Base-by-base conservation (phyloP, 2,113 vertebrate species). In the Rynchops niger region DNA sequence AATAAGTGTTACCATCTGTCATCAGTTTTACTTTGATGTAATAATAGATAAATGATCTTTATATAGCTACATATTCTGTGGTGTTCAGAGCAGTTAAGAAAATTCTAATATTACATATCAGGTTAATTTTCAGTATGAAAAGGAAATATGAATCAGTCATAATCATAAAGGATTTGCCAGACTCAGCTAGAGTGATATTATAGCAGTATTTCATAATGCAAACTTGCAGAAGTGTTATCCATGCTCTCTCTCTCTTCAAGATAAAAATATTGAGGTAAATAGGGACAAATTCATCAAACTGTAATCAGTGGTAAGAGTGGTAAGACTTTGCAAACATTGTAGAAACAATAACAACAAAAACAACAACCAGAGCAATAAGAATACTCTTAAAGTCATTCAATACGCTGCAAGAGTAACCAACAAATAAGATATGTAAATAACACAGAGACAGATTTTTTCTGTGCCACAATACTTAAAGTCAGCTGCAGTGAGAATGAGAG, bases 401-500 rank as follows among this genome's bases (percentile, higher is more conserved):
- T 47, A 42, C 16, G 27, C 21, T 42, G 11, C 14, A 65, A 77
- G 21, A 71, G 15, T 42, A 76, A 49, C 30, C 4, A 27, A 55
- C 6, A 55, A 29, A 29, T 32, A 1, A 36, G 45, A 23, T 12
- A 49, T 9, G 7, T 42, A 36, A 36, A 70, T 16, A 63, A 34
- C 27, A 27, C 27, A n/a, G 18, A 55, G 11, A 1, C 11, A 36
- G 22, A 45, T 36, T 12, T 61, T 50, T 90, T 63, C 43, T 63
- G 14, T 40, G 16, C 36, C 58, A 34, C 20, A 40, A 32, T 58
- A 53, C 5, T 71, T 59, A 26, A 72, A 53, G 49, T 65, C n/a
- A 47, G 21, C 19, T 30, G 15, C 17, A 70, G 15, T 25, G 21
- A 1, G 0, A 52, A 53, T 59, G 43, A 2, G 3, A 53, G 18